Evolutionary conservation across 1,140 invertebrate genomes (phyloP).

Genomic region (Drosophila kepulauana): DNA sequence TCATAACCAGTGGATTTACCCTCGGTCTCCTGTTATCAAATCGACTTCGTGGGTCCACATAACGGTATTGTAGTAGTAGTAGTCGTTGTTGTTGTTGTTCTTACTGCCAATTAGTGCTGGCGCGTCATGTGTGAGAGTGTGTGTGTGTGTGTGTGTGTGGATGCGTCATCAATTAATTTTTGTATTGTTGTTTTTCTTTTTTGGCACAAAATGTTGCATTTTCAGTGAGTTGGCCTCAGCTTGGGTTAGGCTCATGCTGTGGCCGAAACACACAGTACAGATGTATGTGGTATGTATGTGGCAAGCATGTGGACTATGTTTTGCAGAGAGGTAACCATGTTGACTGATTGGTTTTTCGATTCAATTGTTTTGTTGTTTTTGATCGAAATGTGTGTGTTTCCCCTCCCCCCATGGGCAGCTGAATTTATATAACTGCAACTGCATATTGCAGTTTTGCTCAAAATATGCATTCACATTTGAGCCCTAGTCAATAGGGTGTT

Average conservation of each 20-base stretch:
- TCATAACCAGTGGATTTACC: constrained; percentile 62
- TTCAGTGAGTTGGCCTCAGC: constrained; percentile 10
- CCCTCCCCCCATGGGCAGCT: not conserved
- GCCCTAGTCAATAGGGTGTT: not conserved
- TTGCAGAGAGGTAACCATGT: constrained; percentile 41
- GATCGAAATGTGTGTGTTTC: constrained; percentile 7
- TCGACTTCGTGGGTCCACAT: constrained; percentile 63
- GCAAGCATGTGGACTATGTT: constrained; percentile 15
- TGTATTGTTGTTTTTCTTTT: constrained; percentile 65
- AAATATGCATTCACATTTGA: not conserved
- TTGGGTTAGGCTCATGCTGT: constrained; percentile 7
- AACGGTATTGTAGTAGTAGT: constrained; percentile 44
- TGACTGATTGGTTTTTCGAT: constrained; percentile 74
- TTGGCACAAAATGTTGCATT: constrained; percentile 43
- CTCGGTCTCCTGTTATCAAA: constrained; percentile 62
- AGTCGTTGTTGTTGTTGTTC: constrained; percentile 51
- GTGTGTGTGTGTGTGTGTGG: constrained; percentile 31
- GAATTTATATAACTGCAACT: constrained; percentile 13
- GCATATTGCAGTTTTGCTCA: not conserved
- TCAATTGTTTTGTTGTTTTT: constrained; percentile 53
- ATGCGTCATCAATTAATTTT: constrained; percentile 77
- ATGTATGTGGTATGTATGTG: constrained; percentile 4
- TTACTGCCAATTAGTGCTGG: constrained; percentile 79
- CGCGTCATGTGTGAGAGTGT: constrained; percentile 47
- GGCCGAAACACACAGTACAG: not conserved